Conservation (phyloP, 2,888 invertebrate species). For the Unio pictorum region DNA sequence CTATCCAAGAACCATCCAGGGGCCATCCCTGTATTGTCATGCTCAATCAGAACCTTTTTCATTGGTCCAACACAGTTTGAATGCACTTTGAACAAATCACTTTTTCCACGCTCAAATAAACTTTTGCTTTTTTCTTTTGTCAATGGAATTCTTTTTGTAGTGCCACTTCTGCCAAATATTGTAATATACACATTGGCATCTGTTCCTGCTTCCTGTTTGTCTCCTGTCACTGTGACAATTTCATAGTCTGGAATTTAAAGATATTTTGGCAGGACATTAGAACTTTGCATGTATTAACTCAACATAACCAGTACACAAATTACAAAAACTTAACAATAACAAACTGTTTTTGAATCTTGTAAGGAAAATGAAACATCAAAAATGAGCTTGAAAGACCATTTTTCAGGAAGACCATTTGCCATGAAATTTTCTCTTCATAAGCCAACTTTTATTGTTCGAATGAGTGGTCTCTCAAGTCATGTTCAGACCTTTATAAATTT, state of each 20-base stretch:
- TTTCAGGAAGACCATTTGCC: too few relatives aligned
- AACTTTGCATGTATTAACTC: too few relatives aligned
- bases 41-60: conserved; percentile 67
- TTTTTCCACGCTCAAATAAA: conserved; percentile 56
- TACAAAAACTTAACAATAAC: too few relatives aligned
- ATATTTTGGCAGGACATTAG: background rate
- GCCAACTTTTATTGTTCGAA: too few relatives aligned
- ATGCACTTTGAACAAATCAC: conserved; percentile 64
- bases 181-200: conserved; percentile 70
- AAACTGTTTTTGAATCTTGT: too few relatives aligned
- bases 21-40: conserved; percentile 68
- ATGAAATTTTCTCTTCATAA: too few relatives aligned
- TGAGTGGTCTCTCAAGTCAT: too few relatives aligned
- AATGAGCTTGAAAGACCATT: too few relatives aligned
- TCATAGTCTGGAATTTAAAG: conserved; percentile 65
- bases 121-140: conserved; percentile 49
- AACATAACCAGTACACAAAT: too few relatives aligned
- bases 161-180: conserved; percentile 67
- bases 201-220: conserved; percentile 64
- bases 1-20: conserved; percentile 71
- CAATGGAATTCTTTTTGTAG: conserved; percentile 64
- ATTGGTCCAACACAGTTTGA: conserved; percentile 69
- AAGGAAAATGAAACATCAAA: too few relatives aligned
- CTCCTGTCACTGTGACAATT: conserved; percentile 69
- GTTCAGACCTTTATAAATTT: too few relatives aligned